Conservation (phyloP, 1,140 invertebrate genomes). For the Coelopa frigida region DNA sequence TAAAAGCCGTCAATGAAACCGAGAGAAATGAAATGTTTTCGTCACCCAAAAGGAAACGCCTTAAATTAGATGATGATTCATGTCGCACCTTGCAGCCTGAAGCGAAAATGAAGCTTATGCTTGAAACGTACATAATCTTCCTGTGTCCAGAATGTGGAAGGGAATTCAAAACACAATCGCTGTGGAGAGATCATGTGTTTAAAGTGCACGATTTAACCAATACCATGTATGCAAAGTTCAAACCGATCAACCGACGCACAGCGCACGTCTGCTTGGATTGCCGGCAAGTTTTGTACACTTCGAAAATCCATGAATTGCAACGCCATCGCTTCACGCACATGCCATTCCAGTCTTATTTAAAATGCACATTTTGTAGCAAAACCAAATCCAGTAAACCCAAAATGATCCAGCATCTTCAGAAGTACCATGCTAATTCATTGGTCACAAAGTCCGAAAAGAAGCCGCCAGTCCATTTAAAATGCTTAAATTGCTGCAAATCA, state of each 20-base stretch:
- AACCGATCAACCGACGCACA: slow-evolving; percentile 19
- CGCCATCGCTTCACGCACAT: slow-evolving; percentile 38
- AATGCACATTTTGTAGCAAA: slow-evolving; percentile 30
- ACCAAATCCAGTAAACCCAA: slow-evolving; percentile 38
- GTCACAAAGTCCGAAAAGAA: background rate
- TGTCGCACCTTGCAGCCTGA: slow-evolving; percentile 1
- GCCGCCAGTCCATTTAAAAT: background rate
- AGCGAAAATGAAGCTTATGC: background rate
- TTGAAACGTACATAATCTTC: slow-evolving; percentile 14
- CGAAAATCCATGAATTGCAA: slow-evolving; percentile 22
- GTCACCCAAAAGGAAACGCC: slow-evolving; percentile 7
- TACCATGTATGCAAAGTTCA: slow-evolving; percentile 32
- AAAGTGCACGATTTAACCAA: slow-evolving; percentile 33
- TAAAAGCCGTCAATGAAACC: slow-evolving; percentile 28
- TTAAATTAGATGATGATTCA: slow-evolving; percentile 4
- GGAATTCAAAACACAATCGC: slow-evolving; percentile 25
- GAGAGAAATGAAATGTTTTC: slow-evolving; percentile 10
- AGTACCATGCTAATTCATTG: slow-evolving; percentile 20
- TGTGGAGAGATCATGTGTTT: slow-evolving; percentile 32
- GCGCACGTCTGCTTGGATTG: slow-evolving; percentile 27
- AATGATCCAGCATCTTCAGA: slow-evolving; percentile 32
- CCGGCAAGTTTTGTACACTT: slow-evolving; percentile 21
- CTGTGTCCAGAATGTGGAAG: slow-evolving; percentile 35
- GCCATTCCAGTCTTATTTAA: slow-evolving; percentile 32
- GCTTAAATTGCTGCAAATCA: slow-evolving; percentile 7